Evolutionary conservation across 2,888 invertebrate species (phyloP).

Genomic region (Leptopilina myrica): DNA sequence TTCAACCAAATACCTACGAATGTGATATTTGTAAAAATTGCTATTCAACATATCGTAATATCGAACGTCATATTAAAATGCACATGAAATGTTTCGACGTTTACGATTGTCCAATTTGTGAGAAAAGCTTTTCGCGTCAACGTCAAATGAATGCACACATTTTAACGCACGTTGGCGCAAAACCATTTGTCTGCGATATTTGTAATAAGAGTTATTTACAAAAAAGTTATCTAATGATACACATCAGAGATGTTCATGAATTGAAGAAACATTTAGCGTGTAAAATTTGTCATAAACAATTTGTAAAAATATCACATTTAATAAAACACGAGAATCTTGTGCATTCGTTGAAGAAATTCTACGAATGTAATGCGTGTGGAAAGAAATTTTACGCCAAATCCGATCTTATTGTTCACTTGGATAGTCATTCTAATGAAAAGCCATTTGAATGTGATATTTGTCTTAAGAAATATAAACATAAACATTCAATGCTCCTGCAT

Average conservation of each 20-base stretch:
- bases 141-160: not conserved
- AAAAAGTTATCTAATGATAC: not conserved
- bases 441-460: constrained; percentile 16
- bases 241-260: not conserved
- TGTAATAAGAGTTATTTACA: not conserved
- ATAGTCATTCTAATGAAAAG: not conserved
- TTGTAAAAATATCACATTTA: not conserved
- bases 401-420: not conserved
- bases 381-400: not conserved
- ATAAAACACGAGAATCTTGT: not conserved
- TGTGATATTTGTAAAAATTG: not conserved
- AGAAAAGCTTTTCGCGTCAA: not conserved
- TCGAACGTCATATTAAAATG: not conserved
- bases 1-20: not conserved
- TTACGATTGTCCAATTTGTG: constrained; percentile 4
- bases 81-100: not conserved
- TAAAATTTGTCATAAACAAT: not conserved
- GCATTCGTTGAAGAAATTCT: not conserved
- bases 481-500: not conserved
- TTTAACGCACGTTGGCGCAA: not conserved
- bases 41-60: not conserved
- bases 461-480: not conserved
- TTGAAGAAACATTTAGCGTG: not conserved
- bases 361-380: not conserved
- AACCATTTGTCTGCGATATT: constrained; percentile 16